Percentiles rank a stretch among this genome's conserved stretches.
Conservation (phyloP, 2,888 invertebrate species). For the Laspeyria flexula region DNA sequence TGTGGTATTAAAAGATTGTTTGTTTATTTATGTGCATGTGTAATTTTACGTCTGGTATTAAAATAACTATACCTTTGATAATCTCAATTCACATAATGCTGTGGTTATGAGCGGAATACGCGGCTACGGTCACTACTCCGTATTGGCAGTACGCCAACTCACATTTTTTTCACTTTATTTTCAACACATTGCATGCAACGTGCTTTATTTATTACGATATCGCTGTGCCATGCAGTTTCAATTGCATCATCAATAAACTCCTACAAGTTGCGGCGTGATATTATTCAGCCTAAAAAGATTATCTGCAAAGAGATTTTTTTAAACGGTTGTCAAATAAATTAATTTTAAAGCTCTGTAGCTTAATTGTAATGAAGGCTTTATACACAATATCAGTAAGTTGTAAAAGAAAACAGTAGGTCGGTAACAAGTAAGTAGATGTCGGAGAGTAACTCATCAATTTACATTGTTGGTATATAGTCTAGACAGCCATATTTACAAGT, state of each 20-base stretch:
- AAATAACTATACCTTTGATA: constrained; percentile 4
- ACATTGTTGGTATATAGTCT: constrained; percentile 38
- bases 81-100: constrained; percentile 7
- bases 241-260: no score
- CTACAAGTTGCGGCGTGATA: no score
- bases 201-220: constrained; percentile 14
- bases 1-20: not conserved
- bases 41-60: not conserved
- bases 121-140: constrained; percentile 9
- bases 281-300: no score
- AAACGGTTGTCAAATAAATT: no score
- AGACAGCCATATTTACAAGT: constrained; percentile 23
- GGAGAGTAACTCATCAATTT: constrained; percentile 25
- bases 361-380: not conserved
- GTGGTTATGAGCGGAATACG: constrained; percentile 4
- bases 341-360: constrained; percentile 4
- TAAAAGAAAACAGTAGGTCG: constrained; percentile 23
- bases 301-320: no score
- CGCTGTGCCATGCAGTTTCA: no score
- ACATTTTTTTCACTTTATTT: constrained; percentile 31
- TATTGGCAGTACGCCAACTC: constrained; percentile 34
- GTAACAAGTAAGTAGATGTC: constrained; percentile 8
- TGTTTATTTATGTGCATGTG: not conserved
- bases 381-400: constrained; percentile 9
- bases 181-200: constrained; percentile 20